Percentiles rank a stretch among this genome's conserved stretches.
Evolutionary conservation across 2,113 vertebrate genomes (phyloP).

Genomic region (Python bivittatus): DNA sequence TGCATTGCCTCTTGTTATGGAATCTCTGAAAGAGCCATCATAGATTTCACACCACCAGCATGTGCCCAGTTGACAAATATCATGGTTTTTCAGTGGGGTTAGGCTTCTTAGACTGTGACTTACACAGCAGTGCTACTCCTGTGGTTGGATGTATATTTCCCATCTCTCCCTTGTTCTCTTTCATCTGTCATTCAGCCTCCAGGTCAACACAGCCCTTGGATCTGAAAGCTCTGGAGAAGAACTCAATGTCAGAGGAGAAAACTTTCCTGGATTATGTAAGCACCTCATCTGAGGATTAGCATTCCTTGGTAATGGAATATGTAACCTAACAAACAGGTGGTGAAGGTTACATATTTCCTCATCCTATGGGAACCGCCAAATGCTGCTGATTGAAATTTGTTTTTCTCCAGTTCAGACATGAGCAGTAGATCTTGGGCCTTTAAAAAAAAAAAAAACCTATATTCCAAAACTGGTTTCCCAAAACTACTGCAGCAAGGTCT

Average conservation of each 20-base stretch:
- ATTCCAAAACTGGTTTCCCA: not conserved
- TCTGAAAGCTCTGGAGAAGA: constrained; percentile 73
- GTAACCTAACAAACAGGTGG: not conserved
- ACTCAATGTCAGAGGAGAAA: constrained; percentile 58
- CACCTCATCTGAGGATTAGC: not conserved
- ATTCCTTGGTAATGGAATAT: too few species aligned
- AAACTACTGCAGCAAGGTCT: not conserved
- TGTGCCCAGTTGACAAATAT: not conserved
- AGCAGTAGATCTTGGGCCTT: not conserved
- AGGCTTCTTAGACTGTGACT: not conserved
- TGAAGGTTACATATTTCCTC: not conserved
- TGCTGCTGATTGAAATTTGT: not conserved
- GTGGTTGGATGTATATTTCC: not conserved
- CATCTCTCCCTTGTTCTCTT: not conserved
- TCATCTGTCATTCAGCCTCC: constrained; percentile 47
- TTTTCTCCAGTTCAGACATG: not conserved
- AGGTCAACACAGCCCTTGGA: constrained; percentile 57
- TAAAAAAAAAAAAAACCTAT: not conserved
- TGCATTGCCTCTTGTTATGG: not conserved
- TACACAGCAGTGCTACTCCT: not conserved
- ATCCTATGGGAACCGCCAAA: not conserved
- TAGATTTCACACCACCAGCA: not conserved
- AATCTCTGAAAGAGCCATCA: not conserved
- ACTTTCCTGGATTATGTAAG: constrained; percentile 55
- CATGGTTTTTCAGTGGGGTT: not conserved